These are phyloP conservation scores for Mythimna vitellina DNA, from an alignment of 2,888 invertebrate species.

Conservation along the genomic window DNA sequence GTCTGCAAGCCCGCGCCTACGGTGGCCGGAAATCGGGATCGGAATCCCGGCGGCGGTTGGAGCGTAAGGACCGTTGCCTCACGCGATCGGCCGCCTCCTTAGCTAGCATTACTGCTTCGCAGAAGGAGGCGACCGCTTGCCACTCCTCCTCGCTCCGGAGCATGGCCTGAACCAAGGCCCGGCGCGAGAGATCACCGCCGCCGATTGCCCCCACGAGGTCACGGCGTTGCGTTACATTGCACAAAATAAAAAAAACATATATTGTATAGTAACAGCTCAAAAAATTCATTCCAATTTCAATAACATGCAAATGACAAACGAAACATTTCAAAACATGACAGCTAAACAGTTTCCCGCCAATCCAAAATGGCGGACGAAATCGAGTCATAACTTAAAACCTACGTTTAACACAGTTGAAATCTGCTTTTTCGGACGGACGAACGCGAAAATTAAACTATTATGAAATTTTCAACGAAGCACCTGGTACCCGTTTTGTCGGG, in stretches of 20 bases:
- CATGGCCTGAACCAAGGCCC: no score
- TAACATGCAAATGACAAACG: constrained; percentile 15
- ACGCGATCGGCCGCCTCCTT: no score
- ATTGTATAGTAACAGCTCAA: neutral
- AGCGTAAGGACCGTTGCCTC: no score
- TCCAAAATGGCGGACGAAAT: constrained; percentile 33
- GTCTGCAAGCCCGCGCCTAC: no score
- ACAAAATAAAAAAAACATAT: neutral
- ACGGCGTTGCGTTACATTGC: neutral
- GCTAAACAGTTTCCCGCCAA: constrained; percentile 22
- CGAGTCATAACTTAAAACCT: constrained; percentile 51
- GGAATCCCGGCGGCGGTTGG: no score
- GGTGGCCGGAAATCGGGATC: no score
- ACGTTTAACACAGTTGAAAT: constrained; percentile 54
- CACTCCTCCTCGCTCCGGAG: no score
- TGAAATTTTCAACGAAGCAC: constrained; percentile 72
- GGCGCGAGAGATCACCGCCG: no score
- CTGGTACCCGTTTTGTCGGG: constrained; percentile 69
- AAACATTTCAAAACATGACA: constrained; percentile 39
- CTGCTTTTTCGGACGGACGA: constrained; percentile 61
- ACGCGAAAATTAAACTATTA: constrained; percentile 73
- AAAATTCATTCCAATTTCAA: constrained; percentile 15
- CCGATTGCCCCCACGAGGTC: no score
- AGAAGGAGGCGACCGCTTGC: no score
- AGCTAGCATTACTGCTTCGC: no score